Conservation (phyloP, 2,797 vertebrate genomes). For the Pseudochaenichthys georgianus region DNA sequence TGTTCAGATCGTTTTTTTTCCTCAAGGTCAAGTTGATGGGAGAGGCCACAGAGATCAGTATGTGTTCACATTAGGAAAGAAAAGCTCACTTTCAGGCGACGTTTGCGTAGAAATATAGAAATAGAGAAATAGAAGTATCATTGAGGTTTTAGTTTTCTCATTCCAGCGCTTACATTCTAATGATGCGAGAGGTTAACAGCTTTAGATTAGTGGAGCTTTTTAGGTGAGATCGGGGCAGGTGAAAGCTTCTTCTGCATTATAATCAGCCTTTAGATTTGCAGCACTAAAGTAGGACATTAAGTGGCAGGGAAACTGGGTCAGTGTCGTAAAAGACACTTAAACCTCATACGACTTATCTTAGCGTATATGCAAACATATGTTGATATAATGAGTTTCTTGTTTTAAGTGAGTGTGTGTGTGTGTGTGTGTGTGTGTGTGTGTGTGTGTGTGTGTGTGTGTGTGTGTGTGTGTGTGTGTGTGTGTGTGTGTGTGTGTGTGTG, state of each 20-base stretch:
- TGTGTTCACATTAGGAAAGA: slow-evolving; percentile 9
- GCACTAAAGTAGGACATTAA: slow-evolving; percentile 48
- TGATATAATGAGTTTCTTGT: slow-evolving; percentile 36
- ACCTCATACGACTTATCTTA: slow-evolving; percentile 34
- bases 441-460: slow-evolving; percentile 11
- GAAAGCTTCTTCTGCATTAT: slow-evolving; percentile 31
- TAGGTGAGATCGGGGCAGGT: slow-evolving; percentile 35
- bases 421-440: slow-evolving; percentile 8
- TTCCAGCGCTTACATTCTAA: slow-evolving; percentile 28
- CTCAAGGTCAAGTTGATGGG: slow-evolving; percentile 21
- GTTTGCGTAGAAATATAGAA: background rate
- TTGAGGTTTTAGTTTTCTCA: slow-evolving; percentile 28
- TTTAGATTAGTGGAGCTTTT: slow-evolving; percentile 51
- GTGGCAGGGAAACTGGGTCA: slow-evolving; percentile 48
- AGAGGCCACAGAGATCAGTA: slow-evolving; percentile 5
- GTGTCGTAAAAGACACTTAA: slow-evolving; percentile 42
- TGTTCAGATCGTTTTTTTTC: slow-evolving; percentile 14
- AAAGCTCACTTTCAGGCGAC: slow-evolving; percentile 1
- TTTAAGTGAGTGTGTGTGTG: slow-evolving; percentile 34
- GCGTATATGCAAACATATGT: slow-evolving; percentile 43
- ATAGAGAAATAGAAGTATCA: background rate
- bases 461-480: slow-evolving; percentile 1
- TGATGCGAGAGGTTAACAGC: slow-evolving; percentile 29
- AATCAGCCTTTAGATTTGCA: slow-evolving; percentile 33
- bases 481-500: slow-evolving; percentile 18